phyloP scores from a whole-genome alignment of 2,113 vertebrate species.

The Dissostichus mawsoni region DNA sequence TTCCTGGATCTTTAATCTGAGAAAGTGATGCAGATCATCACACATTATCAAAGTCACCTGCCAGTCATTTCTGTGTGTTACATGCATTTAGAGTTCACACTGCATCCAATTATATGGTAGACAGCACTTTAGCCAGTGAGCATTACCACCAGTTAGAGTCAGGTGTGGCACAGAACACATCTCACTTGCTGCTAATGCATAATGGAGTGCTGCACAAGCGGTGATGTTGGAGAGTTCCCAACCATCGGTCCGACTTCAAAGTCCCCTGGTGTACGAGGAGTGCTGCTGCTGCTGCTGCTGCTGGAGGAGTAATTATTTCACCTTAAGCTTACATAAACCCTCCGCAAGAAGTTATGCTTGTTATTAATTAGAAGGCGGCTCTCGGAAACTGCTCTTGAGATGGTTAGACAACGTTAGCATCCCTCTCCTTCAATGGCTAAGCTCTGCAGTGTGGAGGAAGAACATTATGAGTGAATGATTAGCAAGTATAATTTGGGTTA shows the following conservation, averaged over 20 bases:
- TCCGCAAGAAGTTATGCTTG: conserved; percentile 57
- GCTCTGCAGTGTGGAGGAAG: conserved; percentile 31
- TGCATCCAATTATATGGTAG: conserved; percentile 57
- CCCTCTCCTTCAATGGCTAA: conserved; percentile 69
- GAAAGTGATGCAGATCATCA: conserved; percentile 10
- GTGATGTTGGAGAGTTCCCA: conserved; percentile 33
- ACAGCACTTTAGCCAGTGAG: conserved; percentile 32
- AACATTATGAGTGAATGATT: conserved; percentile 75
- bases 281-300: not conserved
- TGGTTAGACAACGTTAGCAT: conserved; percentile 60
- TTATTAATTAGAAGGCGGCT: conserved; percentile 66
- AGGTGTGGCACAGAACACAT: conserved; percentile 51
- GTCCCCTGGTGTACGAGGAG: conserved; percentile 36
- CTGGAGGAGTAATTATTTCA: conserved; percentile 60
- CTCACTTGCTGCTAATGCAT: conserved; percentile 57
- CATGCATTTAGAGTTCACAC: conserved; percentile 56
- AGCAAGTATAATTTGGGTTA: conserved; percentile 67
- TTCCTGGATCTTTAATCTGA: conserved; percentile 26
- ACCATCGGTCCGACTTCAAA: conserved; percentile 59
- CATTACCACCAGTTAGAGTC: conserved; percentile 49
- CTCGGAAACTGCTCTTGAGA: conserved; percentile 60
- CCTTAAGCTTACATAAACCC: conserved; percentile 61
- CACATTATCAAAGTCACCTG: conserved; percentile 48
- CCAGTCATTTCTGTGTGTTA: conserved; percentile 45
- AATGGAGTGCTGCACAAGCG: conserved; percentile 44